These are phyloP conservation scores for Serinus canaria DNA, from an alignment of 2,113 vertebrate species.

Conservation along the genomic window DNA sequence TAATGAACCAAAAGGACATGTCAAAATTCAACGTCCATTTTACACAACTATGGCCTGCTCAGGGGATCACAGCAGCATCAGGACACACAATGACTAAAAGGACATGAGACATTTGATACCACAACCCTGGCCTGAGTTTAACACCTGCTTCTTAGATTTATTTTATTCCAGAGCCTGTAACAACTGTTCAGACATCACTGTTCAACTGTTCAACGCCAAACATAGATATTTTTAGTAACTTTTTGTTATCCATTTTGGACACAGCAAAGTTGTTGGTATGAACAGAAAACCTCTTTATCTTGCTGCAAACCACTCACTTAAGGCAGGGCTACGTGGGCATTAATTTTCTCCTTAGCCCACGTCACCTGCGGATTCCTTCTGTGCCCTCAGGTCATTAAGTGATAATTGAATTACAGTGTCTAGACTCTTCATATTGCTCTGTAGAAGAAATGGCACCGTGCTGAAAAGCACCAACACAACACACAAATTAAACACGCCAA, in stretches of 20 bases:
- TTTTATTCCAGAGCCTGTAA: background rate
- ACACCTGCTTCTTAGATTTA: background rate
- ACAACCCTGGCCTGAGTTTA: background rate
- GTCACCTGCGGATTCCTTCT: background rate
- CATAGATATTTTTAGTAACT: background rate
- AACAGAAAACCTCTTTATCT: background rate
- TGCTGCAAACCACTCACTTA: background rate
- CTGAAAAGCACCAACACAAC: background rate
- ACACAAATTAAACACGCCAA: background rate
- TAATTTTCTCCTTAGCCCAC: background rate
- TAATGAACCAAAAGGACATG: background rate
- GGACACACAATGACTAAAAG: background rate
- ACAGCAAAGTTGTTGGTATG: accelerated
- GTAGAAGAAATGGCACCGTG: background rate
- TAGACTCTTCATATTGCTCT: background rate
- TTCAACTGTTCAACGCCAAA: background rate
- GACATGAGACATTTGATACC: background rate
- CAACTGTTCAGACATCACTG: background rate
- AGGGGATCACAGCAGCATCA: background rate
- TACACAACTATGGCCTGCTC: accelerated
- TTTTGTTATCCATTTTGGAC: background rate
- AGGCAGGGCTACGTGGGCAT: background rate
- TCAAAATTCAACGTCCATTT: background rate
- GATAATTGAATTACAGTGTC: background rate
- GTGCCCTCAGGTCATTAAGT: background rate